Percentiles rank a stretch among this genome's conserved stretches.
Evolutionary conservation across 2,113 vertebrate species (phyloP).

Genomic region (Erythrocercus mccallii): DNA sequence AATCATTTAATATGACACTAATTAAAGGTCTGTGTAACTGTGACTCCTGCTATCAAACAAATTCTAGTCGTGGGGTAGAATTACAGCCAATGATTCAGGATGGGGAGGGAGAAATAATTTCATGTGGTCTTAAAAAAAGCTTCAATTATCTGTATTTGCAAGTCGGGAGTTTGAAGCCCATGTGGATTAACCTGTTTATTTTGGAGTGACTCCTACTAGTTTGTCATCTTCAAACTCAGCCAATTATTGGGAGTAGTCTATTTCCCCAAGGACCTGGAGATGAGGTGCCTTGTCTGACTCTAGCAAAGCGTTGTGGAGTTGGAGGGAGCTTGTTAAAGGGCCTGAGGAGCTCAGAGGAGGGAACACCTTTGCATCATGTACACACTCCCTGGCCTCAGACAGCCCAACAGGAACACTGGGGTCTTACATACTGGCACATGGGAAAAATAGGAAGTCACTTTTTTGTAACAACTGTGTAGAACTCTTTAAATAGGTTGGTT

Average conservation of each 20-base stretch:
- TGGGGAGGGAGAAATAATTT: neutral
- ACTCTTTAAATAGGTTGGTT: neutral
- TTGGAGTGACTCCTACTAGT: neutral
- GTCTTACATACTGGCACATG: neutral
- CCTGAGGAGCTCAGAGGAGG: neutral
- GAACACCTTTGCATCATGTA: neutral
- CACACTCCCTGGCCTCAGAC: neutral
- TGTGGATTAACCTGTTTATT: neutral
- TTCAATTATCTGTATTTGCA: neutral
- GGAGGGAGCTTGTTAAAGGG: neutral
- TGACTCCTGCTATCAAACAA: constrained; percentile 5
- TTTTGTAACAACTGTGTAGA: neutral
- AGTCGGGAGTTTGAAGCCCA: neutral
- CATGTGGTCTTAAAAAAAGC: neutral
- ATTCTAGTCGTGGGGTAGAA: neutral
- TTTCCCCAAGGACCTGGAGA: neutral
- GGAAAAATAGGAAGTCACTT: neutral
- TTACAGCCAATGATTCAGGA: neutral
- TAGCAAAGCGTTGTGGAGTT: rapidly evolving
- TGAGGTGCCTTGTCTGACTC: neutral
- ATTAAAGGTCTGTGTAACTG: neutral
- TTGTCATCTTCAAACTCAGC: neutral
- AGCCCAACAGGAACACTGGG: neutral
- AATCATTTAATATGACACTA: constrained; percentile 4
- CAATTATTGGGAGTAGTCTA: neutral